These are phyloP conservation scores for Drosophila flavopinicola DNA, from an alignment of 2,888 invertebrate species.

Conservation along the genomic window DNA sequence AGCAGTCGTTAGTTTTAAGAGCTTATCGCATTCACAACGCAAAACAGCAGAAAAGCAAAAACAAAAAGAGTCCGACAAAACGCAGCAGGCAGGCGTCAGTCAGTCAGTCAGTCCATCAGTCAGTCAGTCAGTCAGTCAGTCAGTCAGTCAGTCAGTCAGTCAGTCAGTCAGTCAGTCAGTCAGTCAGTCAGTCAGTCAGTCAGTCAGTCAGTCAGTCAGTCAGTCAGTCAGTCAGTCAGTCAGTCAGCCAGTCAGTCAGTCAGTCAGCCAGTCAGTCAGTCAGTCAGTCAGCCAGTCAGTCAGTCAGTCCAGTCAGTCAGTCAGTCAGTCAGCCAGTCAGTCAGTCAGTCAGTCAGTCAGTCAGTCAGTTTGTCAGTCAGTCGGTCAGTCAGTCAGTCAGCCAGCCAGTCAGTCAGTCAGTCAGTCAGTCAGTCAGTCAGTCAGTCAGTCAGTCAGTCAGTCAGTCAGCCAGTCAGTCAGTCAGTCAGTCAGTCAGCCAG, in stretches of 20 bases:
- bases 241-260: constrained; percentile 28
- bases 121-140: constrained; percentile 26
- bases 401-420: constrained; percentile 31
- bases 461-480: constrained; percentile 26
- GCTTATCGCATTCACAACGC: constrained; percentile 67
- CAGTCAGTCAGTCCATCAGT: constrained; percentile 32
- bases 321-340: constrained; percentile 29
- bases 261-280: constrained; percentile 31
- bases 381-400: constrained; percentile 31
- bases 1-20: constrained; percentile 46
- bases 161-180: constrained; percentile 32
- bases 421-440: constrained; percentile 29
- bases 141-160: constrained; percentile 32
- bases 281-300: constrained; percentile 31
- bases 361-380: constrained; percentile 27
- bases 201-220: constrained; percentile 29
- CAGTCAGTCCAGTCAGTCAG: constrained; percentile 32
- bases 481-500: constrained; percentile 32
- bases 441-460: constrained; percentile 33
- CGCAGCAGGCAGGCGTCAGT: constrained; percentile 42
- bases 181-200: constrained; percentile 31
- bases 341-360: constrained; percentile 33
- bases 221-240: constrained; percentile 32
- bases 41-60: constrained; percentile 11
- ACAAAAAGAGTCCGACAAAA: constrained; percentile 14